Base-by-base conservation (phyloP, 2,888 invertebrate species). In the Eupeodes luniger region DNA sequence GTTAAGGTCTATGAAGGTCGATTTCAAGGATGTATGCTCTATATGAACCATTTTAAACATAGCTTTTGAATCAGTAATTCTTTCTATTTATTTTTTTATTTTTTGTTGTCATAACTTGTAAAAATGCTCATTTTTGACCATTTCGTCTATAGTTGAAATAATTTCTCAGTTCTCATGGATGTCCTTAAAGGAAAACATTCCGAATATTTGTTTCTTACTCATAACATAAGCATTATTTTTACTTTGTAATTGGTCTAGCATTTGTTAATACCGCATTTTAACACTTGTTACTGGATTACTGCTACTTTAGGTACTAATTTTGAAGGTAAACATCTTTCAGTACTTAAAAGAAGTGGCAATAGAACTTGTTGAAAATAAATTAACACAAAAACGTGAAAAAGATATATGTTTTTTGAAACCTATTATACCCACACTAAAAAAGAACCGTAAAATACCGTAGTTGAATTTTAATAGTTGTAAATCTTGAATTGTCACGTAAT, bases 401-500 rank as follows among this genome's bases (percentile, higher is more conserved):
- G 27, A 27, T 19, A 1, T n/a, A 36, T 67, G 51, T 66, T 66
- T 27, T 27, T 49, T 27, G 47, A 27, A 27, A 49, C 44, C 16
- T 3, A n/a, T 44, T 9, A 62, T 10, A 10, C 11, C 16, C 62
- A 64, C 14, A n/a, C n/a, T 36, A n/a, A 14, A 27, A 9, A 27
- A 14, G 19, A 27, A 47, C 10, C 27, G 12, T 27, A 40, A n/a
- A 40, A 62, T 19, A 64, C 19, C 4, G 5, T 12, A 47, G 12
- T 12, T 47, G 44, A 44, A 14, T 27, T 27, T 49, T 47, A 66
- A 66, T 66, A 51, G 51, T 36, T 51, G 1, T 4, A 0, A 51
- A 11, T 51, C 36, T 67, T 34, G 7, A n/a, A n/a, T 34, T 67
- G 67, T 67, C 67, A 67, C 67, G 51, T 64, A 64, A 64, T 51